Conservation (phyloP, 2,113 vertebrate genomes). For the Alexandromys fortis region DNA sequence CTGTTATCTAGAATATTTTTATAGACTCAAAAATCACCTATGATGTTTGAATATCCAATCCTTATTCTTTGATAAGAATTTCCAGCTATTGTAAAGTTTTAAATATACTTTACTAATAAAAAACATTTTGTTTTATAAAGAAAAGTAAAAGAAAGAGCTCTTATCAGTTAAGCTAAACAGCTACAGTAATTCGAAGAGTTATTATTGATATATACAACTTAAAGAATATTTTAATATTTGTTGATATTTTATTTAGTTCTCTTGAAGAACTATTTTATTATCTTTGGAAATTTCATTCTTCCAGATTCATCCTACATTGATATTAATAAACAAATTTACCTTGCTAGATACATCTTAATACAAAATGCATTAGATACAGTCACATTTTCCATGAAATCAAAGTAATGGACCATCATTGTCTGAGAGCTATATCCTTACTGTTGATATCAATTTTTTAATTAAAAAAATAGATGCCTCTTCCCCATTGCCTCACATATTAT, state of each 20-base stretch:
- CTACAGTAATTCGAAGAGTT: not conserved
- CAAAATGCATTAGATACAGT: not conserved
- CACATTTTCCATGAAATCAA: not conserved
- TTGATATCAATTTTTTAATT: slow-evolving; percentile 18
- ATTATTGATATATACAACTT: not conserved
- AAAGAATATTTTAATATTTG: not conserved
- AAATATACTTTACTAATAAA: slow-evolving; percentile 13
- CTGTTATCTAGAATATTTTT: not conserved
- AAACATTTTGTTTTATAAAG: not conserved
- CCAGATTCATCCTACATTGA: slow-evolving; percentile 2
- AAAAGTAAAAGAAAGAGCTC: slow-evolving; percentile 30
- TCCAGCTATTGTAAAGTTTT: not conserved
- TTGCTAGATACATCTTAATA: not conserved
- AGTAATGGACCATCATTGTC: not conserved
- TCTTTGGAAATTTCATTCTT: slow-evolving; percentile 35
- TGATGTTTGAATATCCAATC: not conserved
- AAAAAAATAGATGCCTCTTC: slow-evolving; percentile 11
- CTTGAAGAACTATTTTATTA: not conserved
- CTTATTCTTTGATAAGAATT: slow-evolving; percentile 11
- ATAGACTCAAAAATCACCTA: not conserved
- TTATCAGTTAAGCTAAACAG: not conserved
- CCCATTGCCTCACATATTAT: not conserved
- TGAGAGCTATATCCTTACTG: not conserved
- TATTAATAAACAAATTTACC: slow-evolving; percentile 41
- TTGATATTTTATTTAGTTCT: slow-evolving; percentile 21